phyloP scores from a whole-genome alignment of 2,797 vertebrate genomes.

The Graptemys geographica region DNA sequence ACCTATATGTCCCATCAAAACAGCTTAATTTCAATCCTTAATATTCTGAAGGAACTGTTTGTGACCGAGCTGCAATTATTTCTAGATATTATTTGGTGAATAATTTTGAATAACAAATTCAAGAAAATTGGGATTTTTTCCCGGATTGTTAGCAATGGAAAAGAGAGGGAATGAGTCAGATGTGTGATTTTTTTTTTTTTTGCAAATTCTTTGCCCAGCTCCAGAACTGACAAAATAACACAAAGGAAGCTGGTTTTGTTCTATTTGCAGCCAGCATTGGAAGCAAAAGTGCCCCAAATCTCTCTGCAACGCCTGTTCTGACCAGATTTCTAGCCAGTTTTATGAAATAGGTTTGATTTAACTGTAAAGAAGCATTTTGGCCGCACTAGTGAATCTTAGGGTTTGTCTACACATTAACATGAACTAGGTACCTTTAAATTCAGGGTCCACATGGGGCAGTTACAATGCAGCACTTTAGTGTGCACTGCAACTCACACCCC shows the following conservation, averaged over 20 bases:
- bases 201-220: slow-evolving; percentile 31
- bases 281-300: slow-evolving; percentile 52
- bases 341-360: slow-evolving; percentile 50
- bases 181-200: slow-evolving; percentile 19
- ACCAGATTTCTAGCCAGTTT: slow-evolving; percentile 59
- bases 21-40: rapidly evolving
- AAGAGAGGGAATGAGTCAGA: slow-evolving; percentile 8
- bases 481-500: background rate
- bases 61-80: background rate
- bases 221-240: slow-evolving; percentile 12
- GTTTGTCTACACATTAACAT: background rate
- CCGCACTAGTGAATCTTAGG: slow-evolving; percentile 18
- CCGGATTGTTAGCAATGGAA: background rate
- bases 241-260: slow-evolving; percentile 28
- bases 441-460: background rate
- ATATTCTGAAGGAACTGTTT: background rate
- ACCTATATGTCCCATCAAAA: background rate
- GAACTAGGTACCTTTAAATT: background rate
- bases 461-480: background rate
- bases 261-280: slow-evolving; percentile 20
- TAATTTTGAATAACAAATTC: slow-evolving; percentile 14
- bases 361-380: slow-evolving; percentile 37
- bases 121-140: background rate
- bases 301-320: slow-evolving; percentile 44
- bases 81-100: background rate